phyloP scores from a whole-genome alignment of 2,888 invertebrate species.

The Seira ritae region DNA sequence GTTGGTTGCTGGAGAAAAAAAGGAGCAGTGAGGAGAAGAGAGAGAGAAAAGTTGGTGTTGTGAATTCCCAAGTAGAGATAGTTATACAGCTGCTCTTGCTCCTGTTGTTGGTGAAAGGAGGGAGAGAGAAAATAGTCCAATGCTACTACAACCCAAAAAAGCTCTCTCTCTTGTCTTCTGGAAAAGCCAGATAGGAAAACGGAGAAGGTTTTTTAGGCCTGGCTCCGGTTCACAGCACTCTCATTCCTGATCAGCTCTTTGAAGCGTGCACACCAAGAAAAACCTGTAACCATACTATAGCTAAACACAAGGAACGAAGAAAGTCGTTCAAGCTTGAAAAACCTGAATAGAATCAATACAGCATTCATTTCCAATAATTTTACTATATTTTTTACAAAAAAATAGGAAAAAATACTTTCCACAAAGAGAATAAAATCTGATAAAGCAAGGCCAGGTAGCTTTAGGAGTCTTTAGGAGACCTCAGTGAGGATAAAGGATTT shows the following conservation, averaged over 20 bases:
- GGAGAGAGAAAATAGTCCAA: not conserved
- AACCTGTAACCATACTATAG: not conserved
- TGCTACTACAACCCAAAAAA: not conserved
- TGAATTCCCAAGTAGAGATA: slow-evolving; percentile 45
- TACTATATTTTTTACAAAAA: too few species aligned
- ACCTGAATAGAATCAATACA: too few species aligned
- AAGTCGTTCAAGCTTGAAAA: too few species aligned
- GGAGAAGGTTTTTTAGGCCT: slow-evolving; percentile 41
- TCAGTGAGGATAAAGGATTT: too few species aligned
- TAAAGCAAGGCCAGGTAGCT: too few species aligned
- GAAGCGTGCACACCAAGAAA: slow-evolving; percentile 53
- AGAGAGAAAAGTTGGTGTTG: slow-evolving; percentile 38
- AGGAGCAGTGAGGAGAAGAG: not conserved
- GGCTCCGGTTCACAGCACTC: slow-evolving; percentile 57
- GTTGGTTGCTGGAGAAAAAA: not conserved
- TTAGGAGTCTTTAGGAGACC: too few species aligned
- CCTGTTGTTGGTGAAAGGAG: not conserved
- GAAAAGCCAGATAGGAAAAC: slow-evolving; percentile 20
- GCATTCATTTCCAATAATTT: too few species aligned
- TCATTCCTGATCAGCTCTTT: slow-evolving; percentile 63
- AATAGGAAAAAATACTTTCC: too few species aligned
- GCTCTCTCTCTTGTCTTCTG: slow-evolving; percentile 24
- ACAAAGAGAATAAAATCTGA: too few species aligned
- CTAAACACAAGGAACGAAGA: not conserved
- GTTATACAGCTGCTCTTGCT: slow-evolving; percentile 53